phyloP scores from a whole-genome alignment of 2,888 invertebrate genomes.

The Eugnorisma glareosa region DNA sequence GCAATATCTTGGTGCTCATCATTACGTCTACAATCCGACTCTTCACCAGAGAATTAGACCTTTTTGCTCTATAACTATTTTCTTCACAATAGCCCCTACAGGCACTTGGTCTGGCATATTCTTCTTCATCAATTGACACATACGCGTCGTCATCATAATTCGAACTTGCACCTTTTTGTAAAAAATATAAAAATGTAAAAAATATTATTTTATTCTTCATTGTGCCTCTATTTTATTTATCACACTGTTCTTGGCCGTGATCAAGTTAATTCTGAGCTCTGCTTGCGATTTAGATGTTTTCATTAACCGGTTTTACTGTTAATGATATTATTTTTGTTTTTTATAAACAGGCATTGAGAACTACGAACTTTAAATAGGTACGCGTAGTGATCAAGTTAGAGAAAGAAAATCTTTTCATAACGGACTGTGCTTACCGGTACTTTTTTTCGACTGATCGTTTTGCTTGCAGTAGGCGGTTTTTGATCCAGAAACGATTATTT shows the following conservation, averaged over 20 bases:
- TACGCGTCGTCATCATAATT: constrained; percentile 66
- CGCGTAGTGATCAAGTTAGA: constrained; percentile 16
- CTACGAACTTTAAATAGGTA: constrained; percentile 65
- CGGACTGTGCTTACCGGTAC: constrained; percentile 22
- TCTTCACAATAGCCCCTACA: constrained; percentile 74
- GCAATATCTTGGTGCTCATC: constrained; percentile 77
- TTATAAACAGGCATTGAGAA: constrained; percentile 46
- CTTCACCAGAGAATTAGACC: constrained; percentile 61
- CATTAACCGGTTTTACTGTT: constrained; percentile 67
- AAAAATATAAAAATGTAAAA: constrained; percentile 48
- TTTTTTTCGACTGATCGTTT: constrained; percentile 23
- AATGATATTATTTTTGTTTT: constrained; percentile 42
- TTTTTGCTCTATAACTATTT: constrained; percentile 69
- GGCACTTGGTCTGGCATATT: constrained; percentile 72
- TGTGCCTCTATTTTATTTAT: constrained; percentile 11
- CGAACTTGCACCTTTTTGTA: constrained; percentile 48
- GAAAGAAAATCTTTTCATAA: constrained; percentile 26
- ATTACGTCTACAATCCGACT: constrained; percentile 82
- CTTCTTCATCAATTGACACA: constrained; percentile 67
- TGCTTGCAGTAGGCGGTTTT: neutral
- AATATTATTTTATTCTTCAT: constrained; percentile 55
- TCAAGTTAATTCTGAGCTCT: constrained; percentile 62
- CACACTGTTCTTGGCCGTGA: constrained; percentile 68
- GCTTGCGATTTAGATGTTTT: constrained; percentile 44
- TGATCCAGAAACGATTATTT: neutral